Evolutionary conservation across 2,888 invertebrate genomes (phyloP), one percentile per base, ranked within the genome.

Genomic region (Acronicta aceris): DNA sequence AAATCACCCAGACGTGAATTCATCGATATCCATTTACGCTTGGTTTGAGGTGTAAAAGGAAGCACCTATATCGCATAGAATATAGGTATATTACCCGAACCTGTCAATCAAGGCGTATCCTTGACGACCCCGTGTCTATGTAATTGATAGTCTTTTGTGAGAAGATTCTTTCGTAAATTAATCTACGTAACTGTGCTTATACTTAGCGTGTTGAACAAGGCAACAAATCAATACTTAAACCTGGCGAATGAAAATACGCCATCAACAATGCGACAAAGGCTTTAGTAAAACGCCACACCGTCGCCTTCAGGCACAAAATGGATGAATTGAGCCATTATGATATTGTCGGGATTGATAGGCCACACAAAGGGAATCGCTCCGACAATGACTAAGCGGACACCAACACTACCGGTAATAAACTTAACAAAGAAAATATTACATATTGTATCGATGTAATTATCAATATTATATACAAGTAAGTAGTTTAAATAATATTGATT

Each of bases 101-200:
- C 85, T 87, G 90, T 90, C 91, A 89, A 90, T 91, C 90, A 90
- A 81, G 79, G 77, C 71, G 84, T 87, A 86, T 82, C 85, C 88
- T 84, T 85, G 87, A 84, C 86, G 83, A 86, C 82, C 78, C 74
- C 66, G 62, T 70, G 72, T 76, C 81, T 79, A 72, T 83, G 88
- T 88, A 89, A 91, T 90, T 87, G 89, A 91, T 90, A 89, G 89
- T 85, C 79, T 81, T 74, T 80, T 68, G 73, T 75, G 68, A 76
- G 76, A 75, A 68, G 71, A 79, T 81, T 78, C 78, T 81, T 79
- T 74, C 65, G 59, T 60, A 62, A 59, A 76, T 63, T 63, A 70
- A 71, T 63, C 52, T 72, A 67, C 63, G 64, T 71, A 74, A 69
- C 67, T 62, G 57, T 61, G 27, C 58, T 51, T 59, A 21, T 61